Base-by-base conservation (phyloP, 2,113 vertebrate species). In the Camelus dromedarius region DNA sequence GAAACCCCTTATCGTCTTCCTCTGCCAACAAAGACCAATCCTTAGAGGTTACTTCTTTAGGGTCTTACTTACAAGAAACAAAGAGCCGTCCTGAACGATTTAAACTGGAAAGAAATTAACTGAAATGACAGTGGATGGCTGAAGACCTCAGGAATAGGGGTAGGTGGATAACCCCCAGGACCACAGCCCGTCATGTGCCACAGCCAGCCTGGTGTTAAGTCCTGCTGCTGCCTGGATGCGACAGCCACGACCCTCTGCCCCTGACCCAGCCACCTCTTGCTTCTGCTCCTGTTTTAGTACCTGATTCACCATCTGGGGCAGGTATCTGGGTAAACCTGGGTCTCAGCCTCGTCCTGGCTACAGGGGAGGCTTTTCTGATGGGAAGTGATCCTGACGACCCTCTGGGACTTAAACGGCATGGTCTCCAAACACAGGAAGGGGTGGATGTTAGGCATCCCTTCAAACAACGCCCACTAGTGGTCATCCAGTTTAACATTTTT, bases 231-330 rank as follows among this genome's bases (percentile, higher is more conserved):
- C 38, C 52, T 35, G 88, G 38, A 6, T 4, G 54, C 58, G 18
- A 54, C 64, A 46, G 38, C 1, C 5, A 18, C 14, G 35, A 3
- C 14, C 1, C 16, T 48, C 76, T 50, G 35, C 52, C 50, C 46
- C 81, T 0, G 0, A 24, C 0, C 8, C 16, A 18, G n/a, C 13
- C 0, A 4, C 48, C 22, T 15, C 35, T 12, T 18, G 19, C n/a
- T 52, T 76, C 60, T n/a, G 52, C 35, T 50, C 16, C 22, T 42
- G 42, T 20, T 28, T 58, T 8, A 28, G 11, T 26, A 26, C n/a
- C 52, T 50, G 16, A 66, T 2, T 72, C 30, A 1, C 46, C 4
- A 4, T n/a, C 2, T 15, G 22, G 13, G n/a, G 19, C 19, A 88
- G 46, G 14, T 38, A 0, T 11, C 30, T 19, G 67, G 30, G 12